Evolutionary conservation across 2,797 vertebrate genomes (phyloP).

Genomic region (Podargus strigoides): DNA sequence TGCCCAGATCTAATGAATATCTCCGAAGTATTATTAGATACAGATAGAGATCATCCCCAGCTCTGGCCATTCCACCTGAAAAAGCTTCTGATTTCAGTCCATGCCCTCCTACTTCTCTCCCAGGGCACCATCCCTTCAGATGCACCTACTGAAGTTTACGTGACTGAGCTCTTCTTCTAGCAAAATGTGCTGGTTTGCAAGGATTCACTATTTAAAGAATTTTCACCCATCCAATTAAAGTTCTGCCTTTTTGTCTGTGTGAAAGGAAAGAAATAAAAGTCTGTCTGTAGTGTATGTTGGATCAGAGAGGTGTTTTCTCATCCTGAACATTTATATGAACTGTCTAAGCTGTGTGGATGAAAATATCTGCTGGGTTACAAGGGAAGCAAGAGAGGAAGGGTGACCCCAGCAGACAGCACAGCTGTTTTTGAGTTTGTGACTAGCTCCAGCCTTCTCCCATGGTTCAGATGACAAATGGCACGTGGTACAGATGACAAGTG

Average conservation of each 20-base stretch:
- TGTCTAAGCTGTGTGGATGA: neutral
- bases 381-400: neutral
- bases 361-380: neutral
- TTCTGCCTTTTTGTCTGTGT: neutral
- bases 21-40: neutral
- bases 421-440: neutral
- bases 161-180: neutral
- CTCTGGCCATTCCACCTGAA: neutral
- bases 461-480: neutral
- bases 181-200: neutral
- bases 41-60: neutral
- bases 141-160: neutral
- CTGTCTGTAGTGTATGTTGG: rapidly evolving
- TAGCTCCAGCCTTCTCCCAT: neutral
- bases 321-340: neutral
- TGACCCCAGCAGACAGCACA: neutral
- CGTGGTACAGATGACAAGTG: neutral
- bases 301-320: neutral
- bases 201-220: neutral
- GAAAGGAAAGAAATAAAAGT: neutral
- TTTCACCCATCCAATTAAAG: neutral
- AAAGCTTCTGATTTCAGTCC: neutral
- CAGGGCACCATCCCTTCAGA: neutral
- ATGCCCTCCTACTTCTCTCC: neutral
- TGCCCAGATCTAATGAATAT: neutral